These are phyloP conservation scores for Ptycholaimellus sp. DNA, from an alignment of 2,888 invertebrate species.

Conservation along the genomic window DNA sequence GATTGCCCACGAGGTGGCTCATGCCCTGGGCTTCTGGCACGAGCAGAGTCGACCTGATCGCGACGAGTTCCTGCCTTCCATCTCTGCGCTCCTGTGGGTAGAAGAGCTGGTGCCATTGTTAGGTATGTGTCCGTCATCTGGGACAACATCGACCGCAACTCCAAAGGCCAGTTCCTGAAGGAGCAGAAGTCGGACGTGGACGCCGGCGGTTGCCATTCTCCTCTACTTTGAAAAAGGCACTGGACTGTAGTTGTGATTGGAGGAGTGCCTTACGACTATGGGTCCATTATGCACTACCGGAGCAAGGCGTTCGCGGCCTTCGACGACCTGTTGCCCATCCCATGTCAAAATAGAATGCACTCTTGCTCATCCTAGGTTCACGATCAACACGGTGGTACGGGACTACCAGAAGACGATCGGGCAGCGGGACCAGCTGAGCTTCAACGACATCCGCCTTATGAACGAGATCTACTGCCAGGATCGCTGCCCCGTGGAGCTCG, in stretches of 20 bases:
- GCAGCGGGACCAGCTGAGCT: conserved; percentile 22
- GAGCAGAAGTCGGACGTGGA: conserved; percentile 24
- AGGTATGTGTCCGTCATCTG: too few relatives aligned
- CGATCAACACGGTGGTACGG: conserved; percentile 22
- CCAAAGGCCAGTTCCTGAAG: conserved; percentile 24
- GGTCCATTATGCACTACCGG: conserved; percentile 24
- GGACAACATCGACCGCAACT: conserved; percentile 24
- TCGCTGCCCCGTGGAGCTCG: conserved; percentile 15
- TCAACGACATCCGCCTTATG: conserved; percentile 25
- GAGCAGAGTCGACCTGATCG: conserved; percentile 23
- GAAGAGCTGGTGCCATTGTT: too few relatives aligned
- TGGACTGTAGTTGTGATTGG: too few relatives aligned
- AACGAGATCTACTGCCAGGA: conserved; percentile 21
- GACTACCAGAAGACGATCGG: conserved; percentile 25
- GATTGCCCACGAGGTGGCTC: conserved; percentile 26
- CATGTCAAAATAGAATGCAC: too few relatives aligned
- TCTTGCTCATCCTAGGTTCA: too few relatives aligned
- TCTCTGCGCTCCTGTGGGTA: conserved; percentile 7
- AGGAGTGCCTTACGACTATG: conserved; percentile 24
- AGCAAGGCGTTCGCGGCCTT: conserved; percentile 23
- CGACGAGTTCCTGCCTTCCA: conserved; percentile 21
- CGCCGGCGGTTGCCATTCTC: too few relatives aligned
- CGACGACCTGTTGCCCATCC: conserved; percentile 24
- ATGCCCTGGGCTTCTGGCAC: conserved; percentile 26
- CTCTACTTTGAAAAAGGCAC: too few relatives aligned